Base-by-base conservation (phyloP, 2,888 invertebrate species). In the Tricholauxania praeusta region DNA sequence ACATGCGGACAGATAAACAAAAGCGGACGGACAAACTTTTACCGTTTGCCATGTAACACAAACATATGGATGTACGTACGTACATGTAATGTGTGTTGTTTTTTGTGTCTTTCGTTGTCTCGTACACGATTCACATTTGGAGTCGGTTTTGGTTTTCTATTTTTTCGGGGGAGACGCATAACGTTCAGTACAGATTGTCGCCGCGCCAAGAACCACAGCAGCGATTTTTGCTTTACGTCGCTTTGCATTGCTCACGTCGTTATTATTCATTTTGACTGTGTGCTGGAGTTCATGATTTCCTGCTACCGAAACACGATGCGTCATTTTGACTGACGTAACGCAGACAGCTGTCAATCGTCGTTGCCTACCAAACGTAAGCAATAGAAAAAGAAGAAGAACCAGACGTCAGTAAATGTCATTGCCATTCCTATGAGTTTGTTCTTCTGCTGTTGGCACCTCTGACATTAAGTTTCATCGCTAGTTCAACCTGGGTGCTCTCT, bases 311-410 rank as follows among this genome's bases (percentile, higher is more conserved):
- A 87, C 84, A 87, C 86, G 86, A 87, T 87, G 87, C 87, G 87
- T 87, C 87, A 87, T 85, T 86, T 87, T 87, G 87, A 87, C 87
- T 87, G 87, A 87, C 87, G 86, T 86, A 87, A 85, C 82, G 80
- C 83, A 82, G 87, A 86, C 87, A 87, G 87, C 85, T 86, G 87
- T 86, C 87, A 87, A 85, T 86, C 83, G 81, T 80, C 80, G 81
- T 75, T 59, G 75, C 72, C 12, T 60, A 32, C 32, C 69, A 28
- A 28, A 28, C 60, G 10, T 39, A 39, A 39, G 39, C 39, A 10
- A 39, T 39, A 8, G 39, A 39, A 39, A 10, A 39, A 39, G 10
- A 39, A 39, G 39, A 39, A 39, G 39, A 39, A 10, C 10, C 1
- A 7, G 10, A 39, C 39, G 10, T 10, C 39, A 39, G 7, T 39